Conservation (phyloP, 2,113 vertebrate species). For the Dasyornis broadbenti region DNA sequence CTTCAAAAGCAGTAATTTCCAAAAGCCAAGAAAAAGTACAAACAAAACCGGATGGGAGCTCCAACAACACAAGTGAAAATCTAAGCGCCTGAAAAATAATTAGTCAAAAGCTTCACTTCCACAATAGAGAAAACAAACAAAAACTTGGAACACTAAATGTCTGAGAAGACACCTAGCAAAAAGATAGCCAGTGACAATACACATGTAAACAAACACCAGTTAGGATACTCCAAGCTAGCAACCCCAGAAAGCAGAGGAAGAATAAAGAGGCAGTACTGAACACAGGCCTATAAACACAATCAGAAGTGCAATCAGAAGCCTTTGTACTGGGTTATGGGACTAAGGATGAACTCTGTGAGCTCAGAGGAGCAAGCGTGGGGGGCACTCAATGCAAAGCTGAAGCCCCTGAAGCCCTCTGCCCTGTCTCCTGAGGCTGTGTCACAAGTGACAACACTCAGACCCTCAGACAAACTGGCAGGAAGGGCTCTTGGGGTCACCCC, state of each 20-base stretch:
- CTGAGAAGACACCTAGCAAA: background rate
- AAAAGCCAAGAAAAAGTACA: background rate
- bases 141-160: background rate
- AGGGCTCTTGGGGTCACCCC: background rate
- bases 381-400: background rate
- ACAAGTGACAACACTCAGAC: rapidly evolving
- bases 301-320: background rate
- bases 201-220: background rate
- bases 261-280: background rate
- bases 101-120: background rate
- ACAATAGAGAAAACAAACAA: background rate
- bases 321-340: background rate
- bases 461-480: background rate
- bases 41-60: background rate
- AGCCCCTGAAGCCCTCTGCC: background rate
- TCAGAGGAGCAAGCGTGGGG: background rate
- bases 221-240: background rate
- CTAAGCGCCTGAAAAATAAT: background rate
- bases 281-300: background rate
- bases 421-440: background rate
- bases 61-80: background rate
- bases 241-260: background rate
- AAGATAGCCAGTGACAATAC: background rate
- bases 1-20: background rate
- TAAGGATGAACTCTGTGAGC: background rate